Evolutionary conservation across 2,888 invertebrate species (phyloP), one percentile per base, ranked within the genome.

Genomic region (Acrocera orbiculus): DNA sequence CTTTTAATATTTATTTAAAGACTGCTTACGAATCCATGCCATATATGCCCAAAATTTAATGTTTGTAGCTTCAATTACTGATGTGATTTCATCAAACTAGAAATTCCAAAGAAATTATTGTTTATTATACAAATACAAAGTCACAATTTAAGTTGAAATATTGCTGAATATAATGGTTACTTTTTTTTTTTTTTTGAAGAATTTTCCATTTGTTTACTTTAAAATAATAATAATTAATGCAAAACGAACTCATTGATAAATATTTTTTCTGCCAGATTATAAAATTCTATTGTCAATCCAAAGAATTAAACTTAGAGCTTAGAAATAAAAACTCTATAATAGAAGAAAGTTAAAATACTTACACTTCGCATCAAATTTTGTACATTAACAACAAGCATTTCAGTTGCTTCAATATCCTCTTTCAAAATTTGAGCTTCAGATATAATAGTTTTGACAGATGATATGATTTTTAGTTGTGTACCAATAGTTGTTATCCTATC

Each of bases 401-500:
- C 96, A 3, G 98, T 98, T 8, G 98, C 98, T 61, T 98, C 98
- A 49, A 92, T 87, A 61, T 98, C 98, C 60, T 98, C 98, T 55
- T 98, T 96, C 26, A 95, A 61, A n/a, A 59, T 54, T 75, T 98
- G 95, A 27, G 95, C 95, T 32, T 98, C 98, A 44, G 99, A 65
- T 96, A 99, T 98, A 20, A 98, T 98, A 0, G 98, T 98, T 61
- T 98, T 98, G 11, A 98, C 98, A 0, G 98, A 99, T 10, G 96
- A 96, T 40, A 98, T 64, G 47, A 98, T 98, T 66, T 98, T 96
- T 47, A 98, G 68, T 57, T 98, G 98, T 1, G 98, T 98, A 37
- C 96, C 96, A 54, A 99, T 98, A 1, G 98, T 98, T 3, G 96
- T 96, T 52, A 98, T 98, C 44, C 96, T 70, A 61, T 98, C 98